Evolutionary conservation across 2,113 vertebrate species (phyloP).

Genomic region (Elanoides forficatus): DNA sequence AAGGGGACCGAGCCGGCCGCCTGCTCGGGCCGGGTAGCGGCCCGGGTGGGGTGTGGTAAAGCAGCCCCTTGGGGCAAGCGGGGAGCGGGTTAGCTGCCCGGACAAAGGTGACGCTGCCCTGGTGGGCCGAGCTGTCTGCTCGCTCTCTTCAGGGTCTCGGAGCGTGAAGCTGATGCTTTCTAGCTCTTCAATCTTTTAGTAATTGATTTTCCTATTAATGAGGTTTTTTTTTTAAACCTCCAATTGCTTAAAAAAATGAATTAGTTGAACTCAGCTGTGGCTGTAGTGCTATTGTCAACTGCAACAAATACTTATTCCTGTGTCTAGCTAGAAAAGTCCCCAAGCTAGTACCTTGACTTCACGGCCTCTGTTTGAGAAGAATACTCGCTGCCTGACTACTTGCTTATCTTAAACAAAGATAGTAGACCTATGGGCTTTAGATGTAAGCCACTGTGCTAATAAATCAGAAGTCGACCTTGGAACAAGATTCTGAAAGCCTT

Average conservation of each 20-base stretch:
- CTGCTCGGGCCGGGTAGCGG: neutral
- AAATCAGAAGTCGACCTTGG: neutral
- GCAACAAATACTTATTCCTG: fast-evolving
- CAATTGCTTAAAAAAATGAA: fast-evolving
- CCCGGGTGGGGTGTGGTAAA: neutral
- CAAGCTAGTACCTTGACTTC: neutral
- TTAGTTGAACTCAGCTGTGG: neutral
- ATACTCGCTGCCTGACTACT: fast-evolving
- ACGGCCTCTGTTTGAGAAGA: neutral
- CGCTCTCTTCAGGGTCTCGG: fast-evolving
- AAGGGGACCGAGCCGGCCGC: neutral
- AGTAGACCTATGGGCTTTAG: fast-evolving
- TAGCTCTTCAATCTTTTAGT: no score
- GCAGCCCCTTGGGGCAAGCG: neutral
- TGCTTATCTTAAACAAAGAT: neutral
- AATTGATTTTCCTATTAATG: fast-evolving
- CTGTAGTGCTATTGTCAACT: neutral
- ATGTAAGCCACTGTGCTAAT: neutral
- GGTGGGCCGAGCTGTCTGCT: neutral
- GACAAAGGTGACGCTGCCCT: neutral
- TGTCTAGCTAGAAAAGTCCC: neutral
- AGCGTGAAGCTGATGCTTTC: no score
- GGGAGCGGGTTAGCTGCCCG: neutral
- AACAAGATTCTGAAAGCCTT: neutral
- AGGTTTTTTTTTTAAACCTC: fast-evolving